Evolutionary conservation across 2,797 vertebrate genomes (phyloP).

Genomic region (Darevskia mixta): DNA sequence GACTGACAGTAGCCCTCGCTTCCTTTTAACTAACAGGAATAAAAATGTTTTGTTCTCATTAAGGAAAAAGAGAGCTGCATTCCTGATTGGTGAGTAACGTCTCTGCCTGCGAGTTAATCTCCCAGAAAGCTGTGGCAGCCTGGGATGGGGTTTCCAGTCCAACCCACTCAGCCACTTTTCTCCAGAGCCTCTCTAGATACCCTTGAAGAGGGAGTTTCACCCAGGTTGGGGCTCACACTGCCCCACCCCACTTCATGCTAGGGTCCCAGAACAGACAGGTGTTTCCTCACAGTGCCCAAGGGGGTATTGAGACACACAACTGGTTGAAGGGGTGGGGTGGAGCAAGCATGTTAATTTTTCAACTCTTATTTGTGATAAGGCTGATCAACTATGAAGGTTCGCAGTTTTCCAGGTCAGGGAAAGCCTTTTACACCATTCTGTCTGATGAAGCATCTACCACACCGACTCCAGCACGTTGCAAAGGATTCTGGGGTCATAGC

Average conservation of each 20-base stretch:
- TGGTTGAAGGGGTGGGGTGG: background rate
- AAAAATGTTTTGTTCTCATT: constrained; percentile 79
- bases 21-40: constrained; percentile 74
- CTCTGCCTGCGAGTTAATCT: constrained; percentile 75
- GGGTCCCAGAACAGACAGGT: constrained; percentile 50
- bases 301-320: background rate
- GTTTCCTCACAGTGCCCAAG: background rate
- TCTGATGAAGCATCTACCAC: background rate
- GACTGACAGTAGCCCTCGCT: constrained; percentile 74
- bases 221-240: constrained; percentile 54
- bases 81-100: constrained; percentile 79
- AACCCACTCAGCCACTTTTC: constrained; percentile 59
- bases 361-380: background rate
- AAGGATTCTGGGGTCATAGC: background rate
- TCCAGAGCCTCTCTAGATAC: constrained; percentile 51
- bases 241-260: constrained; percentile 52
- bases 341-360: background rate
- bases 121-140: constrained; percentile 66
- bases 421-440: background rate
- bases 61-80: constrained; percentile 78
- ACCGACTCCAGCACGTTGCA: background rate
- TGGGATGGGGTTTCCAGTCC: constrained; percentile 66
- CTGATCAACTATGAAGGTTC: background rate
- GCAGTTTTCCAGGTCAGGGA: background rate
- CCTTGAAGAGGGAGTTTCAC: constrained; percentile 4